These are phyloP conservation scores for Hirundichthys speculiger DNA, from an alignment of 2,113 vertebrate species.

Conservation along the genomic window DNA sequence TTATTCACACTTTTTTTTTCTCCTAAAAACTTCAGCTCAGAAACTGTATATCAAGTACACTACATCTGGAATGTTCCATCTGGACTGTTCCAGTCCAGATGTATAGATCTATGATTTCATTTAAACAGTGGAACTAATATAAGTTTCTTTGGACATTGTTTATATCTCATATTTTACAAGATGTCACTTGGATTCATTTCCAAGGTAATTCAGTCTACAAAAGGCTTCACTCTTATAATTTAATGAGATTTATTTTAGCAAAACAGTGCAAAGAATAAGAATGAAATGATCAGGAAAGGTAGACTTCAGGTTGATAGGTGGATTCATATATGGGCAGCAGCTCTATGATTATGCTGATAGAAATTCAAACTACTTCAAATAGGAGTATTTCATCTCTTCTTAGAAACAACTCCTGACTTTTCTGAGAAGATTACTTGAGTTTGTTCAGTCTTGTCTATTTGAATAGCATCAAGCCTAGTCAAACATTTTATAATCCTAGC, in stretches of 20 bases:
- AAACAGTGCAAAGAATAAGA: conserved; percentile 19
- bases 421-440: conserved; percentile 28
- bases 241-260: not conserved
- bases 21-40: not conserved
- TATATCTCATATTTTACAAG: conserved; percentile 12
- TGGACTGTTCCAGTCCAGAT: not conserved
- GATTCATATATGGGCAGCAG: conserved; percentile 8
- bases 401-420: conserved; percentile 29
- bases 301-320: conserved; percentile 21
- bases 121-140: conserved; percentile 8
- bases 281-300: conserved; percentile 18
- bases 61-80: no score
- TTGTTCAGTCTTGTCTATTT: conserved; percentile 30
- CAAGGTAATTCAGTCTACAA: conserved; percentile 11
- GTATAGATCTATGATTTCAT: conserved; percentile 4
- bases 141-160: conserved; percentile 10
- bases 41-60: not conserved
- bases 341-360: conserved; percentile 36
- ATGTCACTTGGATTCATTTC: conserved; percentile 1
- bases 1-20: not conserved
- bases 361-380: conserved; percentile 23
- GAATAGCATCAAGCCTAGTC: conserved; percentile 27
- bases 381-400: conserved; percentile 36
- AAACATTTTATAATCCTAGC: conserved; percentile 9
- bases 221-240: not conserved